Percentiles rank a stretch among this genome's conserved stretches.
Evolutionary conservation across 2,113 vertebrate species (phyloP).

Genomic region (Eptesicus fuscus): DNA sequence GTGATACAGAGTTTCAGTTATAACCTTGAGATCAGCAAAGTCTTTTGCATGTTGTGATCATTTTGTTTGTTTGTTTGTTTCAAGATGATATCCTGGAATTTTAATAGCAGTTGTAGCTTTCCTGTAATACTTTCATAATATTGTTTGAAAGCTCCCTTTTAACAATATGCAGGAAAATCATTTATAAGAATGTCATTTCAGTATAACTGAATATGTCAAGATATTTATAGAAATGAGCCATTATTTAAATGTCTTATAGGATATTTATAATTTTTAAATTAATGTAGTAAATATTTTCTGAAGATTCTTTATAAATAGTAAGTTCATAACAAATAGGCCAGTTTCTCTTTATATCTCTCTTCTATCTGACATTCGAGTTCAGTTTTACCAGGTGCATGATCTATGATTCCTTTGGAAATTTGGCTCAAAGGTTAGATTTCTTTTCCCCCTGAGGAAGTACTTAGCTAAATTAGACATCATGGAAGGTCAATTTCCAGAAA

Average conservation of each 20-base stretch:
- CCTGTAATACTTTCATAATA: not conserved
- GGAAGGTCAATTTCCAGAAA: slow-evolving; percentile 76
- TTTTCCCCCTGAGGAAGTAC: slow-evolving; percentile 69
- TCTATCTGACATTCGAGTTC: slow-evolving; percentile 75
- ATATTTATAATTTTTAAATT: not conserved
- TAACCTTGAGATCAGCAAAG: not conserved
- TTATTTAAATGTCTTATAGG: not conserved
- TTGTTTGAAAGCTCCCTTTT: not conserved
- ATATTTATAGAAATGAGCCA: not conserved
- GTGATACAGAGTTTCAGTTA: too few species aligned
- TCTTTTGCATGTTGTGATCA: not conserved
- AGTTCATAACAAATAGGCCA: slow-evolving; percentile 70
- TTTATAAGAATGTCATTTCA: not conserved
- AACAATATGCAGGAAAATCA: not conserved
- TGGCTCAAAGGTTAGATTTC: slow-evolving; percentile 68
- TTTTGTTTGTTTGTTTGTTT: not conserved
- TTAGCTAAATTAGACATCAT: slow-evolving; percentile 71
- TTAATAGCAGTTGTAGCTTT: not conserved
- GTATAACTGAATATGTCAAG: not conserved
- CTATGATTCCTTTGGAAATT: slow-evolving; percentile 73
- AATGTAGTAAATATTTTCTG: slow-evolving; percentile 64
- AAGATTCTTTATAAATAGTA: slow-evolving; percentile 62
- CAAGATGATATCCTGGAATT: not conserved
- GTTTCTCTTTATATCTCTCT: slow-evolving; percentile 74
- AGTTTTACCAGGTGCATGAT: slow-evolving; percentile 70